Evolutionary conservation across 2,797 vertebrate genomes (phyloP).

Genomic region (Enteromius radiatus): DNA sequence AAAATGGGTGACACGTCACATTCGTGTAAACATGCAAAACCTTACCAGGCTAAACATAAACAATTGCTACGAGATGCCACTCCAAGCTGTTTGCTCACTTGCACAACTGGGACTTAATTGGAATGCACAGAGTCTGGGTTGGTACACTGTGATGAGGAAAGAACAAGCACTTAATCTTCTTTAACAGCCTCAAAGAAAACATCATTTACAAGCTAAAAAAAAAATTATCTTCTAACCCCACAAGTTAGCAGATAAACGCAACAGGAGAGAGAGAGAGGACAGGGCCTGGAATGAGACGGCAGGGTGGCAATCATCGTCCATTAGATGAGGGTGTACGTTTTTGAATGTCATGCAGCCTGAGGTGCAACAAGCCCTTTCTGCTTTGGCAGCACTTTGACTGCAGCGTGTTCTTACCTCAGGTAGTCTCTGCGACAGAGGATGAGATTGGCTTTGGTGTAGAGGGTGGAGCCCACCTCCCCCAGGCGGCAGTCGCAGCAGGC

Average conservation of each 20-base stretch:
- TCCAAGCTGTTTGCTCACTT: constrained; percentile 33
- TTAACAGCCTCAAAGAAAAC: constrained; percentile 48
- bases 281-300: constrained; percentile 26
- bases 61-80: constrained; percentile 33
- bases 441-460: constrained; percentile 98
- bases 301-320: constrained; percentile 33
- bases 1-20: constrained; percentile 52
- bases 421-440: constrained; percentile 98
- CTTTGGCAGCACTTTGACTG: constrained; percentile 42
- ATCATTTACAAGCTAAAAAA: constrained; percentile 24
- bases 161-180: constrained; percentile 48
- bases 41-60: constrained; percentile 32
- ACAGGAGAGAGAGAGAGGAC: constrained; percentile 27
- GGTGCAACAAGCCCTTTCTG: constrained; percentile 63
- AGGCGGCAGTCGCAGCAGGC: constrained; percentile 98
- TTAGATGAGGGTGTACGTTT: constrained; percentile 32
- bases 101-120: constrained; percentile 48
- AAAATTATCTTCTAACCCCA: neutral
- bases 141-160: constrained; percentile 34
- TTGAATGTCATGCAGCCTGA: constrained; percentile 55
- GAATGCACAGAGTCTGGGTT: constrained; percentile 34
- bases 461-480: constrained; percentile 94
- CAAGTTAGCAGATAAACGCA: constrained; percentile 22
- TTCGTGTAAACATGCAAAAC: constrained; percentile 63
- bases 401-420: constrained; percentile 84